Evolutionary conservation across 2,797 vertebrate species (phyloP), one percentile per base, ranked within the genome.

Genomic region (Aldrovandia affinis): DNA sequence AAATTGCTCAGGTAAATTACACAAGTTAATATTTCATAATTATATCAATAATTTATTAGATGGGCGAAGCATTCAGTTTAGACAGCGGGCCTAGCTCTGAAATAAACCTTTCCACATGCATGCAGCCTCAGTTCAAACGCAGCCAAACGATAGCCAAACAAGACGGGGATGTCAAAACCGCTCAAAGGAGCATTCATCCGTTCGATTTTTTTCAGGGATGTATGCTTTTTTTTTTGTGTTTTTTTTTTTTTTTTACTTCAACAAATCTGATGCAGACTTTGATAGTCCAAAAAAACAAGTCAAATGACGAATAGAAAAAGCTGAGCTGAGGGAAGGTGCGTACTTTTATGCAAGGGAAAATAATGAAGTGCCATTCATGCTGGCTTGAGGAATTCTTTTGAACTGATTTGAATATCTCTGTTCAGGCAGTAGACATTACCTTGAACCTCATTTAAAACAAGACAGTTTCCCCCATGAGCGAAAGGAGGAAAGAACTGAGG

Each of bases 361-460:
- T 7, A 39, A 70, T 39, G 68, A 70, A 70, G 68, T 70, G 68
- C 39, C 68, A 42, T 70, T 70, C 36, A 70, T 5, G 12, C 15
- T 15, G 18, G 4, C 68, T 22, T 70, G 36, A 70, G 52, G 33
- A n/a, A 39, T 36, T 18, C 9, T 54, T 54, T 57, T 42, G 1
- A 57, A 55, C n/a, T 80, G 78, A 54, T 80, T 54, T 36, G 30
- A 80, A 57, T 77, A 44, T 44, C 78, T 57, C 28, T 8, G 25
- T 80, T 47, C 18, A 14, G 30, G 42, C 33, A 54, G 55, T 18
- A 42, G 54, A 59, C 20, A 81, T 81, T 30, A 80, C 3, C 52
- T 55, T 57, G 3, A 80, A 80, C 52, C 30, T 20, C 28, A 15
- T 28, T 44, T 57, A 28, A 81, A 81, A 81, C 10, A 59, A 42